Base-by-base conservation (phyloP, 2,797 vertebrate genomes). In the Lithobates pipiens region DNA sequence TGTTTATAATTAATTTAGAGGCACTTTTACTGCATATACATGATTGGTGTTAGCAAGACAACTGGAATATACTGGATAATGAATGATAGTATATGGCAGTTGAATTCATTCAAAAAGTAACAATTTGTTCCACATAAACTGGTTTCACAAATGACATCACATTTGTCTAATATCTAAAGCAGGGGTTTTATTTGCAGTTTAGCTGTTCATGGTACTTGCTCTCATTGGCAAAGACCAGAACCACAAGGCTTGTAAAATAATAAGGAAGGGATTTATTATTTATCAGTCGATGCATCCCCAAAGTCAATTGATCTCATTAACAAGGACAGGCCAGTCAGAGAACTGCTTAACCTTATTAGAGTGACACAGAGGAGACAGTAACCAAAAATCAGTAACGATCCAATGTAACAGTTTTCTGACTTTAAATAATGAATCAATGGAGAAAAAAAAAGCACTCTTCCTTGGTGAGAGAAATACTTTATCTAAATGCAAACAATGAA, bases 401-500 rank as follows among this genome's bases (percentile, higher is more conserved):
- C 87, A 77, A 87, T 1, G 83, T 44, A 85, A 91, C 63, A 34
- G 29, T 25, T 80, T 88, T 91, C 89, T 81, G 68, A 82, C 83
- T 84, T 90, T 67, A 90, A 80, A 74, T 9, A 77, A 80, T 65
- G 86, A 74, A 69, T 78, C 86, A 0, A 57, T 73, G 25, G 80
- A 50, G 3, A 36, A 36, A 36, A 36, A 36, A 89, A 88, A n/a
- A 8, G 39, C 76, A 85, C 83, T 86, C 46, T 74, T 89, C 88
- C 85, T 79, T 79, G 65, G 76, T 57, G 13, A 82, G 57, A 85
- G 91, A 85, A 61, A 87, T 84, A 89, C 88, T 89, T 91, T 84
- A 90, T 69, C 86, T 77, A 89, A 91, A 90, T 90, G 90, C 76
- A 88, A 82, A 89, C 90, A 92, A 90, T 88, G 91, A 90, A 93